phyloP scores from a whole-genome alignment of 2,888 invertebrate genomes.

The Hydrotaea cyrtoneurina region DNA sequence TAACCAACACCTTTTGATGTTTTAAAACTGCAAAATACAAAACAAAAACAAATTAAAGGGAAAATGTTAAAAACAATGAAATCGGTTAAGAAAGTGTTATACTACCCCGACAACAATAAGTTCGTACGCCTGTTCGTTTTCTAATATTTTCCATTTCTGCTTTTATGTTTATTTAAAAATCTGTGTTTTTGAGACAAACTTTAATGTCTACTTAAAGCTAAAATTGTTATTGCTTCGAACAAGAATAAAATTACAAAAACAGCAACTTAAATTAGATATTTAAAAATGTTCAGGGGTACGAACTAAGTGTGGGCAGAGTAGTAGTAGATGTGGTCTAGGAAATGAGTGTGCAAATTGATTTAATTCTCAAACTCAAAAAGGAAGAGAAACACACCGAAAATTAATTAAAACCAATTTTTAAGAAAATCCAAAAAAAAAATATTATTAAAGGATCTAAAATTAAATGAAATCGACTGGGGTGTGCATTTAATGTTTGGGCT shows the following conservation, averaged over 20 bases:
- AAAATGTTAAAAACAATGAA: conserved; percentile 47
- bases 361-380: conserved; percentile 2
- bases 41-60: conserved; percentile 16
- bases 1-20: conserved; percentile 99
- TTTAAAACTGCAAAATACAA: conserved; percentile 89
- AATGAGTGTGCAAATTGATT: conserved; percentile 45
- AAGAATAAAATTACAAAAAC: too few relatives aligned
- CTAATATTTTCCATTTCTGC: too few relatives aligned
- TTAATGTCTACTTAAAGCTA: too few relatives aligned
- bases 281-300: too few relatives aligned
- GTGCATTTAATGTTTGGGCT: neutral
- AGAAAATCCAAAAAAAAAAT: conserved; percentile 1
- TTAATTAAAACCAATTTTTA: conserved; percentile 34
- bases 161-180: too few relatives aligned
- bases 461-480: conserved; percentile 29
- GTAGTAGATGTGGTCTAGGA: too few relatives aligned
- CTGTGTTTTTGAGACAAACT: too few relatives aligned
- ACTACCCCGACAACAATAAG: too few relatives aligned
- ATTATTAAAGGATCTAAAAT: neutral
- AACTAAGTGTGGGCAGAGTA: too few relatives aligned
- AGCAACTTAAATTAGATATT: too few relatives aligned
- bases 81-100: neutral
- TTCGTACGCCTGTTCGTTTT: too few relatives aligned
- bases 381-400: neutral
- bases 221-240: too few relatives aligned